A percentile compares a stretch with the other conserved stretches of the same genome.
phyloP scores from a whole-genome alignment of 2,113 vertebrate genomes.

The Lonchura striata region DNA sequence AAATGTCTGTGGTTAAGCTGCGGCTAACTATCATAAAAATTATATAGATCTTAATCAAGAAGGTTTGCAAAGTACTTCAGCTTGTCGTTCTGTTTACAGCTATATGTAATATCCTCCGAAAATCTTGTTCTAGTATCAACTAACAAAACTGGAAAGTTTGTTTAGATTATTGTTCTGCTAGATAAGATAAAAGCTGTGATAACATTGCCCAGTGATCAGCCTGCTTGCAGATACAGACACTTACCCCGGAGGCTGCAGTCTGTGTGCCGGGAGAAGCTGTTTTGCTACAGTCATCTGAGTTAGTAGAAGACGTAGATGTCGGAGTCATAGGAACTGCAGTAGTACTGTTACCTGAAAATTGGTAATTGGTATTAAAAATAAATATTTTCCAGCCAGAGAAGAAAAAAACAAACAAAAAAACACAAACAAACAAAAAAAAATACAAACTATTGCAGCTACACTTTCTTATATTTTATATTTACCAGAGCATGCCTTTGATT shows the following conservation, averaged over 20 bases:
- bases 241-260: constrained; percentile 85
- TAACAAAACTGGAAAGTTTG: constrained; percentile 74
- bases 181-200: constrained; percentile 81
- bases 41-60: constrained; percentile 70
- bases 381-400: not conserved
- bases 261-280: constrained; percentile 87
- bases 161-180: constrained; percentile 76
- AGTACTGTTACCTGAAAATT: constrained; percentile 83
- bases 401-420: not conserved
- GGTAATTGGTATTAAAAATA: constrained; percentile 17
- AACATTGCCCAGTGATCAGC: constrained; percentile 38
- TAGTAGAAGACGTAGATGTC: constrained; percentile 94
- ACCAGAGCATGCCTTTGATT: constrained; percentile 93
- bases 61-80: constrained; percentile 71
- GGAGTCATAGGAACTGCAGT: constrained; percentile 95
- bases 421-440: not conserved
- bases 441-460: not conserved
- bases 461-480: constrained; percentile 54
- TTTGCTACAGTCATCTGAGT: constrained; percentile 95
- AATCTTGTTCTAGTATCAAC: constrained; percentile 72
- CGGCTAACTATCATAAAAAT: constrained; percentile 57
- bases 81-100: constrained; percentile 69
- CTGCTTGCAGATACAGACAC: not conserved
- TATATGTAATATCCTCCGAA: constrained; percentile 68
- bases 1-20: constrained; percentile 7